Evolutionary conservation across 2,113 vertebrate genomes (phyloP).

Genomic region (Ranitomeya variabilis): DNA sequence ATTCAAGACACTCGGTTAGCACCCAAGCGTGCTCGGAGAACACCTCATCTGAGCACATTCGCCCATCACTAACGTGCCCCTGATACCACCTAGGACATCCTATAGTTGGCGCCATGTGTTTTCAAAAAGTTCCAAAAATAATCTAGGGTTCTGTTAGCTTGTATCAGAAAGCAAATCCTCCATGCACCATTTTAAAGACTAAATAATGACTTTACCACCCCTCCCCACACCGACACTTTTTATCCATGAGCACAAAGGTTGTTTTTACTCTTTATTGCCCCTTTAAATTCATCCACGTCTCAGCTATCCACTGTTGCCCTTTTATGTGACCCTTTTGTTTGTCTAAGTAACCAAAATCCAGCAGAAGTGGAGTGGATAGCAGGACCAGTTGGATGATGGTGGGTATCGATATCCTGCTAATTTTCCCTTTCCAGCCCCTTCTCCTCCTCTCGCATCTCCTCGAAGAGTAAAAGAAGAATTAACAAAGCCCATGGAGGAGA

Average conservation of each 20-base stretch:
- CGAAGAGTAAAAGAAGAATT: conserved; percentile 18
- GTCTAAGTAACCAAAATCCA: conserved; percentile 5
- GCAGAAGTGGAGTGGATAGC: not conserved
- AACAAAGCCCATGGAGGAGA: conserved; percentile 59
- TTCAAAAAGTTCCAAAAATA: no score
- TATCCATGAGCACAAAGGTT: no score
- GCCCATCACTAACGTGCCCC: no score
- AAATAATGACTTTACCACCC: not conserved
- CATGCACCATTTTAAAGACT: no score
- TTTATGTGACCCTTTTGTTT: conserved; percentile 12
- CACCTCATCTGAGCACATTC: no score
- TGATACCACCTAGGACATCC: no score
- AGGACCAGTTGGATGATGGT: conserved; percentile 20
- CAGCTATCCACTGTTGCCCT: not conserved
- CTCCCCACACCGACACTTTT: not conserved
- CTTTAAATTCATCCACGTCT: not conserved
- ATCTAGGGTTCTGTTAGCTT: no score
- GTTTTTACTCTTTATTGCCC: conserved; percentile 2
- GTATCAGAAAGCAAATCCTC: no score
- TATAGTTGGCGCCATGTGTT: no score
- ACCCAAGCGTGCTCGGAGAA: no score
- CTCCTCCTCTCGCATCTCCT: conserved; percentile 55
- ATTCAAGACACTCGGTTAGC: no score
- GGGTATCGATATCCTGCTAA: conserved; percentile 38
- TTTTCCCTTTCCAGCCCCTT: conserved; percentile 35